phyloP scores from a whole-genome alignment of 2,888 invertebrate species.

The Rotaria sp. region DNA sequence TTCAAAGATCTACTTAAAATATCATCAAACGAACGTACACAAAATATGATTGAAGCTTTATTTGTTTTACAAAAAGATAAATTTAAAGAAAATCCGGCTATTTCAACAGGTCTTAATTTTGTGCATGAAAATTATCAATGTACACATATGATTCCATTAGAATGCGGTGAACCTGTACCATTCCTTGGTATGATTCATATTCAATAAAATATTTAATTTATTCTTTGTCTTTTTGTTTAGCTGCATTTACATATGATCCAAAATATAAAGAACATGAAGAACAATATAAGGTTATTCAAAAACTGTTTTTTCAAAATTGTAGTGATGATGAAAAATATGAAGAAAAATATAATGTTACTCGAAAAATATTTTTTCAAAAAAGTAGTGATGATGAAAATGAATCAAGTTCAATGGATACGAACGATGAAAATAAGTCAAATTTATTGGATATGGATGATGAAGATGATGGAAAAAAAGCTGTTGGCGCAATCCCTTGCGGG shows the following conservation, averaged over 20 bases:
- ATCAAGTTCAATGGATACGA: too few species aligned
- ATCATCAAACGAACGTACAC: constrained; percentile 70
- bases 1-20: constrained; percentile 64
- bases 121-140: constrained; percentile 95
- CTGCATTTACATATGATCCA: too few species aligned
- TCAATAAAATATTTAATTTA: background rate
- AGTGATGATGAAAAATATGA: too few species aligned
- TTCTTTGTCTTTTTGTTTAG: background rate
- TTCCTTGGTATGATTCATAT: constrained; percentile 70
- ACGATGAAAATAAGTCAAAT: constrained; percentile 21
- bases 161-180: constrained; percentile 64
- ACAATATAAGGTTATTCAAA: constrained; percentile 80
- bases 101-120: constrained; percentile 79
- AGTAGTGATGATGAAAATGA: too few species aligned
- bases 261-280: constrained; percentile 56
- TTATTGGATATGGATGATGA: constrained; percentile 23
- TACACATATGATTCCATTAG: constrained; percentile 81
- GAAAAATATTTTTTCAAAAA: too few species aligned
- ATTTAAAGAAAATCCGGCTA: constrained; percentile 69
- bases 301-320: constrained; percentile 66
- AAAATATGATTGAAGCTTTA: constrained; percentile 96
- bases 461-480: constrained; percentile 46
- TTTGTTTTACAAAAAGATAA: constrained; percentile 66
- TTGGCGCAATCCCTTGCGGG: too few species aligned
- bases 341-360: too few species aligned